Conservation (phyloP, 2,797 vertebrate genomes). For the Megalops cyprinoides region DNA sequence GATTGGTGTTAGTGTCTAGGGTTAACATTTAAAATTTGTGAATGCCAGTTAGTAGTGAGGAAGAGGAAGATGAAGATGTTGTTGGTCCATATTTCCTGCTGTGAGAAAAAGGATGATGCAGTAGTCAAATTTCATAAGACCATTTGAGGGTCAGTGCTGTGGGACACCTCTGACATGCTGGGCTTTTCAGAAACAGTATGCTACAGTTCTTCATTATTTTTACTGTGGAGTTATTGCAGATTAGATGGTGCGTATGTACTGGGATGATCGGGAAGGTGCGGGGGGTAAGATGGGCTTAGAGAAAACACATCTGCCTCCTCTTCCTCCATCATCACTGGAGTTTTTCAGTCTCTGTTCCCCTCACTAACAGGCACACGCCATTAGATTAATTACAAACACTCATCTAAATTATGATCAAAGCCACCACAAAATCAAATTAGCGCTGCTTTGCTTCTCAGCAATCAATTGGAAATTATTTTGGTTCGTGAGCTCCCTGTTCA, state of each 20-base stretch:
- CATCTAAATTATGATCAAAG: slow-evolving; percentile 58
- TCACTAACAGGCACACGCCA: slow-evolving; percentile 44
- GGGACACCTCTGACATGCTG: background rate
- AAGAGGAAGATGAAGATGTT: too few species aligned
- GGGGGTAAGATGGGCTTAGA: background rate
- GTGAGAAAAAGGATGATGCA: too few species aligned
- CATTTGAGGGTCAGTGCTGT: too few species aligned
- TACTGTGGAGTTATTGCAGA: background rate
- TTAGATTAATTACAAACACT: slow-evolving; percentile 56
- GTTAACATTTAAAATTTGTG: too few species aligned
- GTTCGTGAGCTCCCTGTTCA: background rate
- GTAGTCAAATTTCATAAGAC: too few species aligned
- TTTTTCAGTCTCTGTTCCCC: slow-evolving; percentile 40
- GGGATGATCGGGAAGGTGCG: background rate
- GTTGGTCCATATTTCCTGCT: too few species aligned
- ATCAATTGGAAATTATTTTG: slow-evolving; percentile 51
- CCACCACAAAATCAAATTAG: slow-evolving; percentile 54
- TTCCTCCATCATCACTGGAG: background rate
- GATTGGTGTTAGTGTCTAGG: too few species aligned
- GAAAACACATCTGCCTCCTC: background rate
- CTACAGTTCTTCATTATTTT: background rate
- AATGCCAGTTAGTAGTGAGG: too few species aligned
- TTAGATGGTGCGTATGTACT: background rate
- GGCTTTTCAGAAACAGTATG: background rate
- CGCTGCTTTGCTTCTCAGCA: slow-evolving; percentile 55